phyloP scores from a whole-genome alignment of 2,113 vertebrate species.

The Engraulis encrasicolus region DNA sequence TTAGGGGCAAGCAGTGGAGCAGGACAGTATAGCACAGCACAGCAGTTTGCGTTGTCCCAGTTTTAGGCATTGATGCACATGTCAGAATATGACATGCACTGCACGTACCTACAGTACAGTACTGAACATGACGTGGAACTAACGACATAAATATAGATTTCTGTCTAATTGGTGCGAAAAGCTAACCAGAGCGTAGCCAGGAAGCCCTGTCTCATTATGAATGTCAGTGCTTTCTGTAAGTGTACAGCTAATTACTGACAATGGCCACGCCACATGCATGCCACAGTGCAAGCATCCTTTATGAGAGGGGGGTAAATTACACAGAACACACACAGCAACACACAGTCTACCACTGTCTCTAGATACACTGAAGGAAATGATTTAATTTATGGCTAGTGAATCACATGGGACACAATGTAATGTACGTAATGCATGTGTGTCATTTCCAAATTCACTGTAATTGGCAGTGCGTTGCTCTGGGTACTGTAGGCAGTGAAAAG shows the following conservation, averaged over 20 bases:
- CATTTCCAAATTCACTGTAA: too few species aligned
- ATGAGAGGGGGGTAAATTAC: not conserved
- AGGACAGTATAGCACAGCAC: not conserved
- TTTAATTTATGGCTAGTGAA: not conserved
- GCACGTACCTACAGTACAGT: too few species aligned
- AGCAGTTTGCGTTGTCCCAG: not conserved
- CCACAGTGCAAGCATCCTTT: not conserved
- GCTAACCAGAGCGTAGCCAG: not conserved
- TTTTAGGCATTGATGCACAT: not conserved
- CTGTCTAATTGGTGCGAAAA: not conserved
- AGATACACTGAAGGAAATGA: not conserved
- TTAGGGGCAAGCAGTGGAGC: not conserved
- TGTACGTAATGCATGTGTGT: too few species aligned
- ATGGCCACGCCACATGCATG: not conserved
- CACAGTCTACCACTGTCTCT: not conserved
- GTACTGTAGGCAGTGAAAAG: too few species aligned
- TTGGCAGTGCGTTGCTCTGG: too few species aligned
- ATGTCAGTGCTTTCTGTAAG: not conserved
- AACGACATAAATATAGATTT: not conserved
- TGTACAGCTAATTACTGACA: not conserved
- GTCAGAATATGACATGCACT: not conserved
- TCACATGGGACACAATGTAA: too few species aligned
- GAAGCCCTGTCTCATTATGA: not conserved
- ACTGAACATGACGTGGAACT: not conserved
- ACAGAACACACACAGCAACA: not conserved